phyloP scores from a whole-genome alignment of 2,113 vertebrate genomes.

The Sterrhoptilus dennistouni region DNA sequence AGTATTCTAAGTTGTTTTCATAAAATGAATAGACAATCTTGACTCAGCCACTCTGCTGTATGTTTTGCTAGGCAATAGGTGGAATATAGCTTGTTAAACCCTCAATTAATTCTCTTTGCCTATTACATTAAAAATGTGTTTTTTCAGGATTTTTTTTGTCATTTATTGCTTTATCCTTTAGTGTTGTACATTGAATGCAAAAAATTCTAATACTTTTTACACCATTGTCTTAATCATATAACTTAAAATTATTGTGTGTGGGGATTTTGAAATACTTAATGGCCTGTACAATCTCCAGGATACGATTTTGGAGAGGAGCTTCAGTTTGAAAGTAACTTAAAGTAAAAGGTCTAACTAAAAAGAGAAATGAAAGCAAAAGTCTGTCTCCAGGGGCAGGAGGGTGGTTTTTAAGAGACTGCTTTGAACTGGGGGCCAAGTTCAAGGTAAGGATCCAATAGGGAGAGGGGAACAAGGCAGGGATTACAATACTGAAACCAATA shows the following conservation, averaged over 20 bases:
- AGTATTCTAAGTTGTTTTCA: neutral
- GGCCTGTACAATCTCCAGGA: neutral
- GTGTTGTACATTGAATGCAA: neutral
- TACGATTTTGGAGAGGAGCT: neutral
- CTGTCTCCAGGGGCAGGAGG: too few relatives aligned
- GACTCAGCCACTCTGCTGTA: neutral
- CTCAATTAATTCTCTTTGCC: neutral
- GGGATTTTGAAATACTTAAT: neutral
- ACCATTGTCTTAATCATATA: neutral
- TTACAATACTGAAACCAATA: too few relatives aligned
- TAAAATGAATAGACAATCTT: neutral
- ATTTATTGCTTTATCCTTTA: neutral
- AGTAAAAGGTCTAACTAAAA: too few relatives aligned
- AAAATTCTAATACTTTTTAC: neutral
- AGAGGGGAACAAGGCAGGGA: too few relatives aligned
- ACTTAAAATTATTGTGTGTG: fast-evolving
- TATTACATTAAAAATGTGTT: fast-evolving
- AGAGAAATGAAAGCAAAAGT: too few relatives aligned
- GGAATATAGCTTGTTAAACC: neutral
- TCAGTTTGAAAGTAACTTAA: neutral
- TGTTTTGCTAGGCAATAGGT: neutral
- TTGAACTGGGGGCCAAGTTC: too few relatives aligned
- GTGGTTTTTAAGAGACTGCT: too few relatives aligned
- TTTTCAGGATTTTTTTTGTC: neutral
- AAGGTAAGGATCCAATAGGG: too few relatives aligned